Percentiles rank a stretch among this genome's conserved stretches.
Evolutionary conservation across 2,888 invertebrate species (phyloP).

Genomic region (Sesia bembeciformis): DNA sequence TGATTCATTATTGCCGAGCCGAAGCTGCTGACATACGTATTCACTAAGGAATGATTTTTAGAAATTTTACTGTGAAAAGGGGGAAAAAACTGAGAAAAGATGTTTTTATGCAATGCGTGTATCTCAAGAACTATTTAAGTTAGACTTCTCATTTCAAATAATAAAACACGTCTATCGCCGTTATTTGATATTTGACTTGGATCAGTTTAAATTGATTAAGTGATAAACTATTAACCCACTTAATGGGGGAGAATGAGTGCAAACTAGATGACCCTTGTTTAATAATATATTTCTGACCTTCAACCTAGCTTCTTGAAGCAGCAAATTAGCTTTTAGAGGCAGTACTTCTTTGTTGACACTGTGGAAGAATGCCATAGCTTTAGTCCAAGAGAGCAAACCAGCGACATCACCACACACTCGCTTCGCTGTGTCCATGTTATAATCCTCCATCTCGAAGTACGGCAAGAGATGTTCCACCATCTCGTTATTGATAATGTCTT

Average conservation of each 20-base stretch:
- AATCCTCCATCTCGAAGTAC: conserved; percentile 96
- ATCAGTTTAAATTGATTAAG: not conserved
- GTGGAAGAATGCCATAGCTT: conserved; percentile 96
- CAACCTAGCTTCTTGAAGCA: conserved; percentile 91
- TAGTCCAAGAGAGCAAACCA: conserved; percentile 95
- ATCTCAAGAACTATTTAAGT: too few relatives aligned
- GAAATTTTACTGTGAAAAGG: too few relatives aligned
- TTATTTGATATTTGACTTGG: too few relatives aligned
- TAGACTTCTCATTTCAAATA: not conserved
- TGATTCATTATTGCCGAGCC: too few relatives aligned
- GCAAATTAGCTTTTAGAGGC: conserved; percentile 93
- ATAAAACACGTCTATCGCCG: too few relatives aligned
- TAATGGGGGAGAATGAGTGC: not conserved
- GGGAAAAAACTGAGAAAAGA: too few relatives aligned
- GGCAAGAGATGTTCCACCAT: conserved; percentile 95
- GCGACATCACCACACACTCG: conserved; percentile 98
- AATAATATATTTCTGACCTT: conserved; percentile 68
- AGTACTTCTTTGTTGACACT: conserved; percentile 97
- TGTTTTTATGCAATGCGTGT: not conserved
- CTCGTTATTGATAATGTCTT: conserved; percentile 97
- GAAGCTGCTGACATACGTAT: not conserved
- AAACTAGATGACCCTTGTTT: not conserved
- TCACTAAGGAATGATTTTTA: too few relatives aligned
- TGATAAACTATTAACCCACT: not conserved
- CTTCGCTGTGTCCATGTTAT: conserved; percentile 96